Base-by-base conservation (phyloP, 2,797 vertebrate species). In the Simalia tracyae region DNA sequence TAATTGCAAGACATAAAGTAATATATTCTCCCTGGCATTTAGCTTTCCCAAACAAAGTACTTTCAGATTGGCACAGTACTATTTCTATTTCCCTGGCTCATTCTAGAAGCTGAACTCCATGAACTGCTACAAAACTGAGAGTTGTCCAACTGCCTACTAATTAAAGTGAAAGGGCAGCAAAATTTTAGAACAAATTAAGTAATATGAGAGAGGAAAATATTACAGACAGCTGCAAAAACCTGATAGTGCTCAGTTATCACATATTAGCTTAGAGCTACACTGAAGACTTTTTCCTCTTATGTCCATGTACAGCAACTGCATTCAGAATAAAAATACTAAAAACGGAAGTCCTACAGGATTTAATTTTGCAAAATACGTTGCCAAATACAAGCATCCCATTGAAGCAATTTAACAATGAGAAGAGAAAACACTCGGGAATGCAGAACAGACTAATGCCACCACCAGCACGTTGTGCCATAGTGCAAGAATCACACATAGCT, bases 81-180 rank as follows among this genome's bases (percentile, higher is more conserved):
- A 88, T 90, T 68, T 93, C 90, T 94, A 87, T 88, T 66, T 87
- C 5, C 84, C 91, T 57, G 87, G 87, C 0, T 59, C 24, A 42
- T 5, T 63, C 54, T 76, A 26, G 91, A 94, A 93, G 84, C 61
- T 42, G 85, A 91, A 92, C 50, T 89, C 50, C 17, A 57, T 66
- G 91, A 91, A 42, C 63, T 89, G 46, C 61, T 93, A 36, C 60
- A 89, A 10, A 90, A n/a, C 17, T 42, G 7, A 90, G 94, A 93
- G 57, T 81, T 81, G 84, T n/a, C 54, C 36, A 19, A 28, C 26
- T 36, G 50, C 86, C 54, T 92, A 84, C 81, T 56, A 57, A 68
- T 60, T 89, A 31, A 86, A 84, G 93, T 64, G 28, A 84, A 87
- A 93, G 88, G 63, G 90, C n/a, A 36, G 28, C 17, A 87, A 84